Evolutionary conservation across 35 echinoderm and acorn worm species (phyloP), one percentile per base, ranked within the genome.

Genomic region (Strongylocentrotus purpuratus): DNA sequence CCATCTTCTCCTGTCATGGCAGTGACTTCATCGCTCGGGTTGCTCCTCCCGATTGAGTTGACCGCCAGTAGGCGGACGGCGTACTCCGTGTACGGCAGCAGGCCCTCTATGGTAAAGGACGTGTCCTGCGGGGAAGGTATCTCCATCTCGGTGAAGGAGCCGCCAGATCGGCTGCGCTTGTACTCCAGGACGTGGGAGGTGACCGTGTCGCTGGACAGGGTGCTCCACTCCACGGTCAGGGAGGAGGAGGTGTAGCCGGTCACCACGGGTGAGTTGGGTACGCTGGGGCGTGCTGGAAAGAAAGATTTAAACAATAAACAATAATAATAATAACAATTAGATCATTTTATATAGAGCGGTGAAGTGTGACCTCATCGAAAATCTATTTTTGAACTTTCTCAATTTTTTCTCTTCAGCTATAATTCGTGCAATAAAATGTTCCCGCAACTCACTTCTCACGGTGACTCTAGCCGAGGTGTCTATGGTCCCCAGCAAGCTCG

Each of bases 21-120:
- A 4, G 50, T 92, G 45, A 96, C 93, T 31, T 95, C 95, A 9
- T 25, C 45, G 94, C 98, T 99, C 5, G 97, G 61, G 41, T 97
- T 94, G 92, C 98, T 97, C 28, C 94, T 92, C 25, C 98, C 98
- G 31, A 99, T 99, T 28, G 89, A 94, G 94, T 99, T 99, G 2
- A 98, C 97, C 33, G 97, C 98, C n/a, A 94, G 61, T 31, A 99
- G 92, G 47, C 85, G 94, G 9, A 99, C 96, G 9, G 88, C 46
- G 71, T 99, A 99, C 61, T 96, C 91, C 45, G 98, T 97, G 94
- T 94, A 99, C 12, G 98, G 96, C 46, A 97, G 48, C 47, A 99
- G 94, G 31, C 88, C 94, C 31, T 97, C 94, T 13, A 99, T 96
- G 20, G 95, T 99, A 94, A 97, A 98, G 15, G 94, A 86, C 17